Conservation (phyloP, 2,797 vertebrate species). For the Naso thynnoides region DNA sequence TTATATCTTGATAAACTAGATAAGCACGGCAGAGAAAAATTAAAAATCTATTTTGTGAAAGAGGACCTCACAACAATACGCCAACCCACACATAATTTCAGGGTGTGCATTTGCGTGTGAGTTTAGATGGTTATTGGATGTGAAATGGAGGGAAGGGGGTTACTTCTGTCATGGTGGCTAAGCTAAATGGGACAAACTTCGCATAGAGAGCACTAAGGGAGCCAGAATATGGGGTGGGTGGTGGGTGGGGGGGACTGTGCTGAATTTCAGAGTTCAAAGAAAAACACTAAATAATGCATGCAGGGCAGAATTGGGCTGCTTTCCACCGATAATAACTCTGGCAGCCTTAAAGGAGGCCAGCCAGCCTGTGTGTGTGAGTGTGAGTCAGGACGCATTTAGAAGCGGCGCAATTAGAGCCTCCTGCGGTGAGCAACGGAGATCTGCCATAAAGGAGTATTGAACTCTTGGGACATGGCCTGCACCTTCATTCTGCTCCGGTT, state of each 20-base stretch:
- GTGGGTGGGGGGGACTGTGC: slow-evolving; percentile 61
- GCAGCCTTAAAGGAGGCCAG: slow-evolving; percentile 82
- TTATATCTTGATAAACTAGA: slow-evolving; percentile 37
- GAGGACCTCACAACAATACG: slow-evolving; percentile 42
- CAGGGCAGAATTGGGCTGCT: slow-evolving; percentile 85
- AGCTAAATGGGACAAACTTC: slow-evolving; percentile 83
- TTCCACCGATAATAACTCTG: slow-evolving; percentile 84
- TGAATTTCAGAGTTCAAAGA: slow-evolving; percentile 86
- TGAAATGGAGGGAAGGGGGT: slow-evolving; percentile 45
- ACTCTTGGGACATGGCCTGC: slow-evolving; percentile 71
- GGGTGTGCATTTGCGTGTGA: slow-evolving; percentile 54
- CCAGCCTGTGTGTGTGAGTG: slow-evolving; percentile 66
- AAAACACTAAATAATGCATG: slow-evolving; percentile 87
- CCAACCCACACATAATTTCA: slow-evolving; percentile 51
- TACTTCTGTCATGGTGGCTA: slow-evolving; percentile 69
- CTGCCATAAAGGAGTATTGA: slow-evolving; percentile 74
- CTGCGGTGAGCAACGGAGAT: slow-evolving; percentile 72
- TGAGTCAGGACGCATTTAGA: slow-evolving; percentile 78
- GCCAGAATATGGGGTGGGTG: slow-evolving; percentile 60
- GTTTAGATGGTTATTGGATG: slow-evolving; percentile 66
- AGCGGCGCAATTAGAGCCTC: slow-evolving; percentile 80
- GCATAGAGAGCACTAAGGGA: slow-evolving; percentile 77
- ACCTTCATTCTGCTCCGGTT: slow-evolving; percentile 65
- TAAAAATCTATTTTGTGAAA: slow-evolving; percentile 38
- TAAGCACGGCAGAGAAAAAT: slow-evolving; percentile 44